Evolutionary conservation across 2,797 vertebrate genomes (phyloP).

Genomic region (Platyrinchus mystaceus): DNA sequence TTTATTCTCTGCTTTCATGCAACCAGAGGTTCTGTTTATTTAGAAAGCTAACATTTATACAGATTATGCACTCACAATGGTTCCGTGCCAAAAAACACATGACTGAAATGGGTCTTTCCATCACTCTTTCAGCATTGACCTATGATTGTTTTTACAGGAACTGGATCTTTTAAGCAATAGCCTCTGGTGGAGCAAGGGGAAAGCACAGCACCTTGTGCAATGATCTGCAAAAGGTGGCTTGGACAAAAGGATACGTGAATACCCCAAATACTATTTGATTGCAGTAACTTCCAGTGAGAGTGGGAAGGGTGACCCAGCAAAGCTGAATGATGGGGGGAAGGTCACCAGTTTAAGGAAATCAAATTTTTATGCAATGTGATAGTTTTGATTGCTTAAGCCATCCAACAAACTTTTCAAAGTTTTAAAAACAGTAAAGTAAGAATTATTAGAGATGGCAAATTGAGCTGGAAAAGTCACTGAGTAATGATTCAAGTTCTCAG

Average conservation of each 20-base stretch:
- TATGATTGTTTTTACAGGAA: conserved; percentile 77
- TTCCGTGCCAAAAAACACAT: conserved; percentile 74
- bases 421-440: neutral
- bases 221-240: conserved; percentile 66
- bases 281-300: conserved; percentile 14
- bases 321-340: neutral
- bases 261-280: conserved; percentile 20
- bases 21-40: conserved; percentile 73
- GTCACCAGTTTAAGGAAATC: neutral
- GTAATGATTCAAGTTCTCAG: neutral
- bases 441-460: neutral
- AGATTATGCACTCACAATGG: conserved; percentile 65
- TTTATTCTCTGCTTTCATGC: conserved; percentile 57
- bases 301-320: neutral
- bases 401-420: neutral
- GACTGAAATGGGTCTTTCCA: conserved; percentile 71
- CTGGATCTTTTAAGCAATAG: conserved; percentile 71
- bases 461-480: neutral
- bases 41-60: conserved; percentile 75
- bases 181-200: conserved; percentile 50
- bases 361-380: neutral
- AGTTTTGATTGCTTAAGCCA: neutral
- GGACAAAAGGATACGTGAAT: conserved; percentile 49
- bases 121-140: conserved; percentile 66
- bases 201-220: conserved; percentile 60